Conservation (phyloP, 2,797 vertebrate genomes). For the Triplophysa yarkandensis region DNA sequence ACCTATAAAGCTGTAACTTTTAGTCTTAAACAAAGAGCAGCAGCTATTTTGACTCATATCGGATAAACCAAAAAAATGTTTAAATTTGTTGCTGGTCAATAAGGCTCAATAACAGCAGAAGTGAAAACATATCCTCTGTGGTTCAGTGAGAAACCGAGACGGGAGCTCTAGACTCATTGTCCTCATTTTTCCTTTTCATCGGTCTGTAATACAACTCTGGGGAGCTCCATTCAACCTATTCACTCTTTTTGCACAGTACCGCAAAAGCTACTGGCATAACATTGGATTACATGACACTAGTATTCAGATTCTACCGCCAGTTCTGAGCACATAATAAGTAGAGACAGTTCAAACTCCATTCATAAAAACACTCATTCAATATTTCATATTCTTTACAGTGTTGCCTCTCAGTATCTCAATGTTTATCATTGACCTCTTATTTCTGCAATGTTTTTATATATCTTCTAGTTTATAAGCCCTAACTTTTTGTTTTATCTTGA, state of each 20-base stretch:
- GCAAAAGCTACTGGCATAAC: conserved; percentile 43
- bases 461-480: background rate
- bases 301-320: conserved; percentile 28
- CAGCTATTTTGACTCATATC: background rate
- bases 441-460: background rate
- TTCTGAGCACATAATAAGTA: conserved; percentile 21
- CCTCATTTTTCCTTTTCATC: conserved; percentile 39
- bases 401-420: background rate
- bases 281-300: conserved; percentile 40
- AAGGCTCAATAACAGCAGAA: conserved; percentile 14
- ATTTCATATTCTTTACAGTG: background rate
- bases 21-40: background rate
- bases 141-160: conserved; percentile 15
- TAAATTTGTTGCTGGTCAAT: conserved; percentile 8
- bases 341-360: conserved; percentile 26
- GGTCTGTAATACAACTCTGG: conserved; percentile 49
- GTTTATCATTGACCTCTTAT: background rate
- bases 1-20: background rate
- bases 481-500: conserved; percentile 3
- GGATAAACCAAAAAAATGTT: background rate
- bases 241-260: conserved; percentile 29
- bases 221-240: conserved; percentile 44
- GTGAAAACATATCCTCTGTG: background rate
- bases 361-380: conserved; percentile 29
- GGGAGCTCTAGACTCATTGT: conserved; percentile 26